Conservation (phyloP, 2,888 invertebrate genomes). For the Cremastinae sp. region DNA sequence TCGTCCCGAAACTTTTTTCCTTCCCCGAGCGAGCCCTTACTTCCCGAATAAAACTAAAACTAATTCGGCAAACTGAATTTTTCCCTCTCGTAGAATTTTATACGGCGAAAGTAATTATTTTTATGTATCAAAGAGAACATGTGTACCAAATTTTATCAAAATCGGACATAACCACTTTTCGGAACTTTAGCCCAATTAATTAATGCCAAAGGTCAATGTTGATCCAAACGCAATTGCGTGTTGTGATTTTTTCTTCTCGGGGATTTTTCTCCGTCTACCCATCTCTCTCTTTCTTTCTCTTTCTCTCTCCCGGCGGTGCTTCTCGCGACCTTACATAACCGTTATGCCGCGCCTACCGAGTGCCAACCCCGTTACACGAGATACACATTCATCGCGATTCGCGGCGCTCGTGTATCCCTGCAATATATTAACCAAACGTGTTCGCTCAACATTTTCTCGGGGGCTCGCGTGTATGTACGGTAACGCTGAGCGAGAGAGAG, state of each 20-base stretch:
- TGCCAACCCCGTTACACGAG: constrained; percentile 58
- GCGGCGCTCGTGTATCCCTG: constrained; percentile 7
- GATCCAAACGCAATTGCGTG: too few species aligned
- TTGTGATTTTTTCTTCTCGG: too few species aligned
- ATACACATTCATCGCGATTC: constrained; percentile 38
- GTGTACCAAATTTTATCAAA: too few species aligned
- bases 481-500: not conserved
- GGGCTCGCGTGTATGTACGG: not conserved
- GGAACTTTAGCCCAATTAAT: too few species aligned
- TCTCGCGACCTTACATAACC: constrained; percentile 61
- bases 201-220: too few species aligned
- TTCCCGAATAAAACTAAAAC: not conserved
- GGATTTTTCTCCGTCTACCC: not conserved
- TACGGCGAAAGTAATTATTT: too few species aligned
- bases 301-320: constrained; percentile 14
- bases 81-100: too few species aligned
- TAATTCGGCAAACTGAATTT: not conserved
- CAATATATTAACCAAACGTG: constrained; percentile 5
- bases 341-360: constrained; percentile 61
- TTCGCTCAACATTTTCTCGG: constrained; percentile 1
- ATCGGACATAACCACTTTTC: too few species aligned
- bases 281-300: constrained; percentile 24
- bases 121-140: too few species aligned
- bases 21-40: not conserved
- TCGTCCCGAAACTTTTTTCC: constrained; percentile 17